Evolutionary conservation across 30 jellyfish, hydroid and myxozoan species (phyloP), one percentile per base, ranked within the genome.

Genomic region (Chrysaora quinquecirrha): DNA sequence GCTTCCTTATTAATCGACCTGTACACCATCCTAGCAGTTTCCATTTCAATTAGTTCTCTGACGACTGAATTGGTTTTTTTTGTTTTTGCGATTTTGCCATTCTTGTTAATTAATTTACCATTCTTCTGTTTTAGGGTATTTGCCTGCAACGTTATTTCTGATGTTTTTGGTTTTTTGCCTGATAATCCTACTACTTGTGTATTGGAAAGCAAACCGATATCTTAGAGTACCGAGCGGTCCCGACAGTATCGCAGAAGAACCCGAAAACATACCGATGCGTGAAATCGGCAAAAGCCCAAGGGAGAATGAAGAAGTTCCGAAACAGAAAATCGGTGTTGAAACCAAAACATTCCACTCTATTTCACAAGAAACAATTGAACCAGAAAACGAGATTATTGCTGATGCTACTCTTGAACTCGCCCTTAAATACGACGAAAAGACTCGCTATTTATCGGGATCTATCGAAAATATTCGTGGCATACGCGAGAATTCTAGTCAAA

Each of bases 91-190:
- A n/a, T n/a, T n/a, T n/a, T n/a, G n/a, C n/a, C n/a, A n/a, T n/a
- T n/a, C n/a, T n/a, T n/a, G n/a, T n/a, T n/a, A n/a, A n/a, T n/a
- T n/a, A n/a, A n/a, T n/a, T n/a, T n/a, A n/a, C n/a, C n/a, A n/a
- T n/a, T n/a, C n/a, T n/a, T n/a, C n/a, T n/a, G n/a, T n/a, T n/a
- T n/a, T 32, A 89, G 97, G 90, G 95, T 80, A 73, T 78, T 25
- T 80, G 21, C 90, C 83, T 34, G 90, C 72, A 35, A 46, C 90
- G 24, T 0, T 70, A 68, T 82, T 68, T 29, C 80, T 82, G 62
- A n/a, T 32, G 80, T 68, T 68, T 34, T 11, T 82, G 29, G 43
- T 82, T 10, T n/a, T 25, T 69, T 24, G 62, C 49, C 47, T 82
- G 60, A 56, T 62, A 0, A 7, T 82, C 11, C 92, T 82, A 19